These are phyloP conservation scores for Amphiduros pacificus DNA, from an alignment of 2,888 invertebrate species.

Conservation along the genomic window DNA sequence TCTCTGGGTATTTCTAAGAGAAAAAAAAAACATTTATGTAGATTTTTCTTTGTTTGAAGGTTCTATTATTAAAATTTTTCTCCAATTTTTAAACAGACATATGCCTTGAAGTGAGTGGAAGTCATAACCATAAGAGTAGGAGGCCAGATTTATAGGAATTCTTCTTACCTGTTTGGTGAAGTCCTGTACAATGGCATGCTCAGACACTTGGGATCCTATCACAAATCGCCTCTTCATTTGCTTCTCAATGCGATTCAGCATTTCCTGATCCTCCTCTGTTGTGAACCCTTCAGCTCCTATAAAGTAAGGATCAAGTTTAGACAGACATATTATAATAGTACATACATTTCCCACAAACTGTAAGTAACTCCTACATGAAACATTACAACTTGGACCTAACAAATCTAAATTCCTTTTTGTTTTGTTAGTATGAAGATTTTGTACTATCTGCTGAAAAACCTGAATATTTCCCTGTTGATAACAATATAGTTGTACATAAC, in stretches of 20 bases:
- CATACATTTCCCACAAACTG: neutral
- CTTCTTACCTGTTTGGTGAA: conserved; percentile 62
- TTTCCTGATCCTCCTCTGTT: conserved; percentile 89
- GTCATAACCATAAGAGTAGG: too few species aligned
- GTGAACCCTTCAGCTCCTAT: conserved; percentile 97
- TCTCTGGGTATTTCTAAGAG: conserved; percentile 60
- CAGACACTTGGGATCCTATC: conserved; percentile 93
- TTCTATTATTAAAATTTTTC: neutral
- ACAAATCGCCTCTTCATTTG: conserved; percentile 87
- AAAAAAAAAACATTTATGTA: too few species aligned
- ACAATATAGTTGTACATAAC: too few species aligned
- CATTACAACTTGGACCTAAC: too few species aligned
- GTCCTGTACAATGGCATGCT: conserved; percentile 90
- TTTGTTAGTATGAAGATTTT: too few species aligned
- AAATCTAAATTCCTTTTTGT: too few species aligned
- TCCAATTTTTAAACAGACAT: neutral
- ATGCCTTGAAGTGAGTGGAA: too few species aligned
- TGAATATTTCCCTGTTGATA: too few species aligned
- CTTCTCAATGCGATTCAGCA: conserved; percentile 84
- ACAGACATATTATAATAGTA: neutral
- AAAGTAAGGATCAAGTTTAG: neutral
- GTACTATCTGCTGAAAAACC: too few species aligned
- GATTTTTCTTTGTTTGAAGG: too few species aligned
- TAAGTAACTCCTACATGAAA: too few species aligned
- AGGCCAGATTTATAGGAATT: too few species aligned